Evolutionary conservation across 2,797 vertebrate species (phyloP), one percentile per base, ranked within the genome.

Genomic region (Balearica regulorum): DNA sequence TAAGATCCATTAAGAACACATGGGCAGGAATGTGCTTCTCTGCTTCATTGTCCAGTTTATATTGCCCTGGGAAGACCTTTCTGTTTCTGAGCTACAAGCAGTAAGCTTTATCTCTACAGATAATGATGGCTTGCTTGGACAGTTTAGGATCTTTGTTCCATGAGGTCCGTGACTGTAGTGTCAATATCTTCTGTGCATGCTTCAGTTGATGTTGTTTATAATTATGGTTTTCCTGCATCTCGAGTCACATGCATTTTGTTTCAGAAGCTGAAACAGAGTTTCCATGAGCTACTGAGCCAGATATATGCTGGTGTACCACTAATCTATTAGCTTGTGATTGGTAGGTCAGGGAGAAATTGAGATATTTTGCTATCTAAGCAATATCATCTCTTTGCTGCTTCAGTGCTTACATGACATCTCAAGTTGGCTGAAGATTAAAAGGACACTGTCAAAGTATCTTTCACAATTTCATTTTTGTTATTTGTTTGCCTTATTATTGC

Each of bases 291-390:
- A 15, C 57, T 71, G 33, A 84, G 78, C 15, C 15, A 7, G 73
- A 83, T 85, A 31, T 10, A 25, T 29, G 62, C 51, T 54, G 39
- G 54, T 35, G 25, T 24, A 26, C 55, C 43, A n/a, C 85, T 89
- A 13, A 80, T 94, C 78, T 94, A 13, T 83, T 83, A 81, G 88
- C 6, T 94, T 93, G 37, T 75, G 86, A 90, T 93, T 91, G 94
- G 92, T 87, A 87, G 91, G 93, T 93, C 94, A 92, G 92, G 65
- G 57, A 92, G 89, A 88, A 93, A 94, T 44, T 78, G 93, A 90
- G 89, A 78, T 85, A 66, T 95, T 94, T 95, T 96, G 96, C 93
- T 78, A 1, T 65, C 81, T 92, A 93, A 96, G 94, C 86, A 94
- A 66, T 82, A 87, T 90, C 55, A 51, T 89, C 54, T 96, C 91